A percentile compares a stretch with the other conserved stretches of the same genome.
Evolutionary conservation across 2,113 vertebrate genomes (phyloP).

Genomic region (Eubucco bourcierii): DNA sequence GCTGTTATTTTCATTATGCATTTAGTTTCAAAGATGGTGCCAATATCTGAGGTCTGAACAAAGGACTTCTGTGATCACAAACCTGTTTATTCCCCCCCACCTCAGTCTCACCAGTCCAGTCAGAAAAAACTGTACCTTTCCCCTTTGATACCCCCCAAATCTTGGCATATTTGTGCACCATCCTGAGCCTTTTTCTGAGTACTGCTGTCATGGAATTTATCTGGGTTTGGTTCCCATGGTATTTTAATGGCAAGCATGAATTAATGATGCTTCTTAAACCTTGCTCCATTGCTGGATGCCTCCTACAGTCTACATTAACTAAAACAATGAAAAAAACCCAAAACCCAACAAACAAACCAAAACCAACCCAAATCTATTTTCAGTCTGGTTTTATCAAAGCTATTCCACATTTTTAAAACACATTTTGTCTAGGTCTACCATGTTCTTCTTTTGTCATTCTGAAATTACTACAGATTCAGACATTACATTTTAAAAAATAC

Average conservation of each 20-base stretch:
- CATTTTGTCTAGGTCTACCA: too few relatives aligned
- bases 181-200: neutral
- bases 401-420: too few relatives aligned
- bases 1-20: neutral
- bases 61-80: neutral
- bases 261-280: neutral
- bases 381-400: too few relatives aligned
- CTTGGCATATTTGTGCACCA: neutral
- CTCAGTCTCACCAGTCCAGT: neutral
- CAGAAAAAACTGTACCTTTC: neutral
- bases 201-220: neutral
- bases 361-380: neutral
- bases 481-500: neutral
- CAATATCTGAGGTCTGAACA: neutral
- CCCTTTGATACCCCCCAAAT: neutral
- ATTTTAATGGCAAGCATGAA: neutral
- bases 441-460: too few relatives aligned
- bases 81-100: rapidly evolving
- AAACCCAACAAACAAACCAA: too few relatives aligned
- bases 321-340: neutral
- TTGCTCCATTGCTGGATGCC: neutral
- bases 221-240: neutral
- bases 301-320: neutral
- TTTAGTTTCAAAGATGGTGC: neutral
- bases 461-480: neutral